Evolutionary conservation across 2,113 vertebrate genomes (phyloP).

Genomic region (Vidua chalybeata): DNA sequence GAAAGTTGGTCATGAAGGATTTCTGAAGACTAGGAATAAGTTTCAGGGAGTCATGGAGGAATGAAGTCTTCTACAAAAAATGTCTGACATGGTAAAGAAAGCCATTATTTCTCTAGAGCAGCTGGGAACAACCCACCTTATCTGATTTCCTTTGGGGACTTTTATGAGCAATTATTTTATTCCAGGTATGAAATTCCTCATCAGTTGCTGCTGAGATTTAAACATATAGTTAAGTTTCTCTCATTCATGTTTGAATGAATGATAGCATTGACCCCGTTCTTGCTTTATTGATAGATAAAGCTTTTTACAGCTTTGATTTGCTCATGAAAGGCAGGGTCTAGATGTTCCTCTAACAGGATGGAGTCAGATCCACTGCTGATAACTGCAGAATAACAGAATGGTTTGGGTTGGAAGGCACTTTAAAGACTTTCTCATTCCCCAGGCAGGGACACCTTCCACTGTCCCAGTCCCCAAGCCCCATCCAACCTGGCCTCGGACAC

Average conservation of each 20-base stretch:
- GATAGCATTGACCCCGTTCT: neutral
- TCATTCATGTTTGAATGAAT: neutral
- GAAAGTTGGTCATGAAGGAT: neutral
- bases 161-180: neutral
- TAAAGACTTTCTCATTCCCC: neutral
- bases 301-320: neutral
- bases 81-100: neutral
- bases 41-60: neutral
- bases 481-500: neutral
- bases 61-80: neutral
- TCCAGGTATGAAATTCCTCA: neutral
- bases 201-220: neutral
- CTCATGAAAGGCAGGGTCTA: neutral
- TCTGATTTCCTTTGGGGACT: neutral
- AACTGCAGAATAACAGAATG: neutral
- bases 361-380: neutral
- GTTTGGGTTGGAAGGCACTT: neutral
- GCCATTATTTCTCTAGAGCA: neutral
- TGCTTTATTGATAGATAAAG: neutral
- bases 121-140: neutral
- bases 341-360: neutral
- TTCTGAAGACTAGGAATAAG: neutral
- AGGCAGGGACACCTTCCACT: neutral
- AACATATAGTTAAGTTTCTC: neutral
- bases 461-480: accelerated